phyloP scores from a whole-genome alignment of 1,140 invertebrate genomes.

The Drosophila watanabei region DNA sequence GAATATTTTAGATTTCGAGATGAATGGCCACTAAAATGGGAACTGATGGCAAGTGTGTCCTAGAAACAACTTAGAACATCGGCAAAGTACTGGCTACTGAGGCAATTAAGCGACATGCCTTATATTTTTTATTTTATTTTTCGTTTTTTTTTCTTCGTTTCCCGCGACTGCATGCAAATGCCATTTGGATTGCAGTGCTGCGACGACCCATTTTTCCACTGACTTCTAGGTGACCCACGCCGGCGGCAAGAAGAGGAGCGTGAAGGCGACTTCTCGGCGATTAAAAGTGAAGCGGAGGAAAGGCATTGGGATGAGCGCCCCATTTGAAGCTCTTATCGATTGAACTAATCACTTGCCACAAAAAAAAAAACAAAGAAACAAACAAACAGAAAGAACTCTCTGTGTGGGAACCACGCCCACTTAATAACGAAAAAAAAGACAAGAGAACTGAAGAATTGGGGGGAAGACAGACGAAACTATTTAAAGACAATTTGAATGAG shows the following conservation, averaged over 20 bases:
- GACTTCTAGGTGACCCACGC: constrained; percentile 57
- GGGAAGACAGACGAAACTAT: constrained; percentile 51
- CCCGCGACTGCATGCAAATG: constrained; percentile 58
- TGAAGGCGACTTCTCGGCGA: constrained; percentile 34
- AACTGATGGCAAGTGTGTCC: constrained; percentile 39
- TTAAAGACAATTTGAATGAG: constrained; percentile 66
- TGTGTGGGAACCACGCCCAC: constrained; percentile 59
- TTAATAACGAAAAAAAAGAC: constrained; percentile 26
- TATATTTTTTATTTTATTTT: constrained; percentile 13
- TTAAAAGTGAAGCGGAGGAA: constrained; percentile 17
- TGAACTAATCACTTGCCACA: constrained; percentile 39
- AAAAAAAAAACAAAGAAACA: constrained; percentile 9
- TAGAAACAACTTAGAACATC: constrained; percentile 29
- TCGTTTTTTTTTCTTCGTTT: constrained; percentile 12
- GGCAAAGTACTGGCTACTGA: constrained; percentile 13
- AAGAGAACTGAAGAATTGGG: constrained; percentile 39
- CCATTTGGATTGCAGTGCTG: constrained; percentile 64
- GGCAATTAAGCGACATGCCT: constrained; percentile 40
- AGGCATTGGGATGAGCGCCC: constrained; percentile 6
- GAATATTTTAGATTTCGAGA: constrained; percentile 7
- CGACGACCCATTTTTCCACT: constrained; percentile 69
- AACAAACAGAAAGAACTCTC: constrained; percentile 17
- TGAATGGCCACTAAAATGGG: constrained; percentile 31
- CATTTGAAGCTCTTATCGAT: constrained; percentile 46
- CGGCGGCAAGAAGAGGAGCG: constrained; percentile 21